Conservation (phyloP, 1,140 invertebrate genomes). For the Ectropis grisescens region DNA sequence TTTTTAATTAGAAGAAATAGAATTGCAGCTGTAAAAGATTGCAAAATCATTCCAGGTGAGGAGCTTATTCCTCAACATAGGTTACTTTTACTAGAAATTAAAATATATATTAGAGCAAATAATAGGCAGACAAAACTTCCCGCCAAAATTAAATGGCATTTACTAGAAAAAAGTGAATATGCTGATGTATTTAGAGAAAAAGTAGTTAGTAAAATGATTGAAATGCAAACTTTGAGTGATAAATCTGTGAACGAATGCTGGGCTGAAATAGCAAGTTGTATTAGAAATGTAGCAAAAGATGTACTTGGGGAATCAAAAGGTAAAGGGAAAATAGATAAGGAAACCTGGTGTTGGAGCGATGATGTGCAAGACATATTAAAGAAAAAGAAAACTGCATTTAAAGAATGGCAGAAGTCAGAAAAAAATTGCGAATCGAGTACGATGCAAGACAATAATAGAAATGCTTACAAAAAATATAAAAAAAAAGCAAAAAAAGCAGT, state of each 20-base stretch:
- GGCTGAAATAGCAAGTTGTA: conserved; percentile 9
- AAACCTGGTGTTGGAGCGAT: conserved; percentile 13
- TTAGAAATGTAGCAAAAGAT: conserved; percentile 2
- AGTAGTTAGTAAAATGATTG: conserved; percentile 8
- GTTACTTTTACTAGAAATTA: too few relatives aligned
- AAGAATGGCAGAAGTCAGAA: conserved; percentile 9
- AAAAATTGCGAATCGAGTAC: conserved; percentile 1
- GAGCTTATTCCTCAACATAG: neutral
- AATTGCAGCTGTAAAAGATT: neutral
- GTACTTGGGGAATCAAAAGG: conserved; percentile 8
- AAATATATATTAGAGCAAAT: too few relatives aligned
- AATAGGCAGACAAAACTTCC: too few relatives aligned
- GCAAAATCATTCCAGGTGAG: neutral
- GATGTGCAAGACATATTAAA: conserved; percentile 5
- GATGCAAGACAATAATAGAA: too few relatives aligned
- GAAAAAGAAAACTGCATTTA: conserved; percentile 10
- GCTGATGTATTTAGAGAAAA: too few relatives aligned
- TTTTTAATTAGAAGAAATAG: neutral
- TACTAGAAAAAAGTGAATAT: too few relatives aligned
- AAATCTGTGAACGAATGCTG: conserved; percentile 10
- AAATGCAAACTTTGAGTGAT: conserved; percentile 4
- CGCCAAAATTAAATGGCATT: too few relatives aligned
- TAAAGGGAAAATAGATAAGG: conserved; percentile 3
- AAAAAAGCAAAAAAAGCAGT: conserved; percentile 5
- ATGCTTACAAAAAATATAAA: too few relatives aligned